Conservation (phyloP, 2,113 vertebrate species). For the Orycteropus afer region DNA sequence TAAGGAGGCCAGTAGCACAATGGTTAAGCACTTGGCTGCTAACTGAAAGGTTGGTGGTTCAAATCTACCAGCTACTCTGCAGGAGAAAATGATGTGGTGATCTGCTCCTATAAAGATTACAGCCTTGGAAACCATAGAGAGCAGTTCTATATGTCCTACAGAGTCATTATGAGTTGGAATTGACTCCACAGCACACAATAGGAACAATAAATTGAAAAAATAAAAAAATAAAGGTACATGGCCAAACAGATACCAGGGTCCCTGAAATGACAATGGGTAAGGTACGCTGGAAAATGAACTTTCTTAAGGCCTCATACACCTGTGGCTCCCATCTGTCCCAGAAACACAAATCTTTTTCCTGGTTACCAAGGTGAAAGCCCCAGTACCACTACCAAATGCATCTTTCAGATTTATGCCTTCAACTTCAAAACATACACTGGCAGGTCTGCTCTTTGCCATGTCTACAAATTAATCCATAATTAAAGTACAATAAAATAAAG, state of each 20-base stretch:
- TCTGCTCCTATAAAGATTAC: background rate
- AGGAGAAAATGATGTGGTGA: background rate
- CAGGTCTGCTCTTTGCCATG: background rate
- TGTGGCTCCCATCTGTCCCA: background rate
- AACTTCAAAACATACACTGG: background rate
- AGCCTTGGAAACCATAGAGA: background rate
- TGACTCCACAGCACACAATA: background rate
- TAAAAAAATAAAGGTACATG: background rate
- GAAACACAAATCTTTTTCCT: background rate
- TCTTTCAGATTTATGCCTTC: background rate
- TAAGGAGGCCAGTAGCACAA: background rate
- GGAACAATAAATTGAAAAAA: background rate
- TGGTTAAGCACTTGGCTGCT: background rate
- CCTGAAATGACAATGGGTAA: background rate
- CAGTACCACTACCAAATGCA: background rate
- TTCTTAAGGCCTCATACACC: accelerated
- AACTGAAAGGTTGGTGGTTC: background rate
- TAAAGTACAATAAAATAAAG: background rate
- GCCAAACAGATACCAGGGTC: background rate
- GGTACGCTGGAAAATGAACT: accelerated
- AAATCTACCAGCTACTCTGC: background rate
- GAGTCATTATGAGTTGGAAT: background rate
- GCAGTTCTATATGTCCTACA: background rate
- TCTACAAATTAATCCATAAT: background rate
- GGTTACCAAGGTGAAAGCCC: background rate